Evolutionary conservation across 1,140 invertebrate species (phyloP).

Genomic region (Chrysopa pallens): DNA sequence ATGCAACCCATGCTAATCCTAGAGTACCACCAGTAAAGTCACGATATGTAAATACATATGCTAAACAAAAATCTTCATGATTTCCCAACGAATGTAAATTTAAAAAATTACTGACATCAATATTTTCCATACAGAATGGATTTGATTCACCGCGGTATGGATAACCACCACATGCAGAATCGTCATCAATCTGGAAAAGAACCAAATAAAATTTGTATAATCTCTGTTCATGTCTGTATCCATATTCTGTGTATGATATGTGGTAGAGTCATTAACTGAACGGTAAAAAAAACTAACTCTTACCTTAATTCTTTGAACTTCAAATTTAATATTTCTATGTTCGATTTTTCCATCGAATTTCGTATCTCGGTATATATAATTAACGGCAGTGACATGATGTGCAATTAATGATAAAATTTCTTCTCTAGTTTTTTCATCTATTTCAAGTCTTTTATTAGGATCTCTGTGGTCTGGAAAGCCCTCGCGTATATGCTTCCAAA

Average conservation of each 20-base stretch:
- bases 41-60: slow-evolving; percentile 94
- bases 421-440: slow-evolving; percentile 76
- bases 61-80: slow-evolving; percentile 95
- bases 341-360: slow-evolving; percentile 75
- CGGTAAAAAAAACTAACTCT: too few relatives aligned
- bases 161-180: slow-evolving; percentile 50
- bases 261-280: too few relatives aligned
- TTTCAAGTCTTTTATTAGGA: slow-evolving; percentile 34
- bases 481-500: slow-evolving; percentile 81
- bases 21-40: slow-evolving; percentile 22
- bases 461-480: slow-evolving; percentile 49
- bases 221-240: too few relatives aligned
- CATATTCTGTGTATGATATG: too few relatives aligned
- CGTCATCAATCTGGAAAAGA: slow-evolving; percentile 62
- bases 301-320: slow-evolving; percentile 92
- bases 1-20: slow-evolving; percentile 96
- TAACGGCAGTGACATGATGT: slow-evolving; percentile 95
- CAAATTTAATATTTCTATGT: slow-evolving; percentile 92
- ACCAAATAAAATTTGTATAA: too few relatives aligned
- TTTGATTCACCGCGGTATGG: slow-evolving; percentile 54
- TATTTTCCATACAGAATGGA: slow-evolving; percentile 92
- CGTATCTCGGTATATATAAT: slow-evolving; percentile 92
- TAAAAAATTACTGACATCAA: slow-evolving; percentile 97
- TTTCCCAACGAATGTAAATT: slow-evolving; percentile 94
- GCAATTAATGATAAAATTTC: slow-evolving; percentile 95